Base-by-base conservation (phyloP, 37 sponge, comb jelly and placozoan genomes). In the Eunapius fragilis region DNA sequence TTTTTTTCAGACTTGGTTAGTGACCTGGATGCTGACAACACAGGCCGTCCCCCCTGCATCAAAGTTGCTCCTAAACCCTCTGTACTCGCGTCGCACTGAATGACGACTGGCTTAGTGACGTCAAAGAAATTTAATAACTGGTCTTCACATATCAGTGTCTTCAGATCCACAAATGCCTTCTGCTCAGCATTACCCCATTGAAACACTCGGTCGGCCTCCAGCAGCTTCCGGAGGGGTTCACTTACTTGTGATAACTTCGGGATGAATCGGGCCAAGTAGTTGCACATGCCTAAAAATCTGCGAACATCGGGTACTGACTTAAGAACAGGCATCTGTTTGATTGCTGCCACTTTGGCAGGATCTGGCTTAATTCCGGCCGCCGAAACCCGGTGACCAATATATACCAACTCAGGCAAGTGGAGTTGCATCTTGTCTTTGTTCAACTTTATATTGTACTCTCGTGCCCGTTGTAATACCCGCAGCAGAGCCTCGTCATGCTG, bases 261-360 rank as follows among this genome's bases (percentile, higher is more conserved):
- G 58, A 58, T 58, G 58, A 58, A 58, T 19, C 58, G 58, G 58
- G 58, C 58, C 58, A 58, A 58, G 58, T 58, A 58, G 58, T 58
- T 58, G 58, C 58, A 58, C 58, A 58, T 58, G 58, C 58, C 58
- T 58, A 58, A 58, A 58, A 58, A 58, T 58, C 58, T 58, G 58
- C 58, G 58, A 58, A 58, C 58, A 58, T 58, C 58, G 17, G 58
- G 58, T 58, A 58, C 58, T 76, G 77, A 76, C 37, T 35, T 76
- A 23, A 32, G 31, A 23, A n/a, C 34, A 32, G 82, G 25, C 70
- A 81, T 35, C 35, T 35, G 30, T 38, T 79, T 48, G 34, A 86
- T 49, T 45, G 77, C 45, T 77, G 70, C 34, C 58, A 49, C 87
- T 14, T 81, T 81, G 33, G 30, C 71, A 33, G 82, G 82, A 81